Evolutionary conservation across 2,888 invertebrate genomes (phyloP).

Genomic region (Cephus spinipes): DNA sequence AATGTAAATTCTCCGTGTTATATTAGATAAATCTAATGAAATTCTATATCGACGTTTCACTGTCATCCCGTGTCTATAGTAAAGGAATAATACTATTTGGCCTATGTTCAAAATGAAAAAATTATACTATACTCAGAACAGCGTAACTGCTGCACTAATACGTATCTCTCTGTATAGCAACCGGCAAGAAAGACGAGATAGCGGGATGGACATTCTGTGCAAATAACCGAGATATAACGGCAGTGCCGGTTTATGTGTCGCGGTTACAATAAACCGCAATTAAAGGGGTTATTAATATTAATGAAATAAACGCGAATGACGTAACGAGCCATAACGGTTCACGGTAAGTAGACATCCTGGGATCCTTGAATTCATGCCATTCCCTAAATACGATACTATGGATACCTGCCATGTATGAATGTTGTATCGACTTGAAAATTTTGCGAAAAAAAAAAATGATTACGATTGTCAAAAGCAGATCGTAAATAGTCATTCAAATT

Average conservation of each 20-base stretch:
- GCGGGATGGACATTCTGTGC: neutral
- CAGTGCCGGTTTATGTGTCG: conserved; percentile 11
- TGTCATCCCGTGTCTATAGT: neutral
- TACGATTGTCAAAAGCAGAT: too few relatives aligned
- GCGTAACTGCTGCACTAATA: neutral
- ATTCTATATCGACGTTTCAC: neutral
- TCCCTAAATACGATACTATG: neutral
- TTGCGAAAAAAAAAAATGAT: neutral
- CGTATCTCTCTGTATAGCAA: neutral
- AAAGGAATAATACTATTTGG: neutral
- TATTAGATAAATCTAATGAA: neutral
- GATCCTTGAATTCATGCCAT: neutral
- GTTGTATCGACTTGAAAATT: neutral
- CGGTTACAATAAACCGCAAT: conserved; percentile 14
- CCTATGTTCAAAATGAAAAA: neutral
- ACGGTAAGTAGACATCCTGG: neutral
- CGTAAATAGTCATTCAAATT: neutral
- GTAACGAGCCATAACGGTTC: neutral
- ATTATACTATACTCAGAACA: neutral
- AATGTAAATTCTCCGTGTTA: neutral
- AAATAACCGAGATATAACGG: conserved; percentile 4
- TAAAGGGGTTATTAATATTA: conserved; percentile 13
- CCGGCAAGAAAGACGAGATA: neutral
- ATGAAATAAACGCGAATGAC: conserved; percentile 13
- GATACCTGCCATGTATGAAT: neutral